These are phyloP conservation scores for Clarias magur DNA, from an alignment of 2,113 vertebrate genomes.

Conservation along the genomic window DNA sequence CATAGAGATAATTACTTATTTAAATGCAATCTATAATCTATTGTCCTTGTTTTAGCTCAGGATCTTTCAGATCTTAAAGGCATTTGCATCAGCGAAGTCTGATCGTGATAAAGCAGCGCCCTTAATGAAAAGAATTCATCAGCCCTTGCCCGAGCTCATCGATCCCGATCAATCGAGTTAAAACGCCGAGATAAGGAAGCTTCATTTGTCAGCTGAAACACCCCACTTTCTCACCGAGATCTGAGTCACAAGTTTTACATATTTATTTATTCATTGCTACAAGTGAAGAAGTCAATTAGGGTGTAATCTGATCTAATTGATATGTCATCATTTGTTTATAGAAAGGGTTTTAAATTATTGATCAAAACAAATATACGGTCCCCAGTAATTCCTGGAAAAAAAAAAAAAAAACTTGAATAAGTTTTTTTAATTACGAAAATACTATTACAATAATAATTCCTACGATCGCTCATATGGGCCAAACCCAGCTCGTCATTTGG, in stretches of 20 bases:
- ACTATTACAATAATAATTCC: neutral
- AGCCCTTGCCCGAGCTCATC: slow-evolving; percentile 52
- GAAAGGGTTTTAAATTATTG: neutral
- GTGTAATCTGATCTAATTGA: neutral
- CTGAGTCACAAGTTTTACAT: neutral
- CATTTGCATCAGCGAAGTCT: slow-evolving; percentile 46
- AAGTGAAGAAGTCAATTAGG: neutral
- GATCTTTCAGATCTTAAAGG: slow-evolving; percentile 35
- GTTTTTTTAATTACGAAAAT: neutral
- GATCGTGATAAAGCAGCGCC: slow-evolving; percentile 49
- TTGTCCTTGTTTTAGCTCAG: slow-evolving; percentile 34
- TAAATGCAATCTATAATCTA: slow-evolving; percentile 36
- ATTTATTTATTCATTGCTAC: neutral
- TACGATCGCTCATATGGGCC: neutral
- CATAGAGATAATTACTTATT: neutral
- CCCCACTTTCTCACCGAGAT: slow-evolving; percentile 18
- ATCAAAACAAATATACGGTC: neutral
- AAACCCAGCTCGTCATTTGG: neutral
- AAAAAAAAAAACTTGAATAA: neutral
- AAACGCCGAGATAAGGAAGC: slow-evolving; percentile 58
- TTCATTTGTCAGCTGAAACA: slow-evolving; percentile 50
- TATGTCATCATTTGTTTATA: neutral
- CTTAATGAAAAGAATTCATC: slow-evolving; percentile 63
- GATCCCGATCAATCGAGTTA: slow-evolving; percentile 57
- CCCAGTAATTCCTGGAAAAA: neutral